Base-by-base conservation (phyloP, 2,888 invertebrate genomes). In the Leucophenga montana region DNA sequence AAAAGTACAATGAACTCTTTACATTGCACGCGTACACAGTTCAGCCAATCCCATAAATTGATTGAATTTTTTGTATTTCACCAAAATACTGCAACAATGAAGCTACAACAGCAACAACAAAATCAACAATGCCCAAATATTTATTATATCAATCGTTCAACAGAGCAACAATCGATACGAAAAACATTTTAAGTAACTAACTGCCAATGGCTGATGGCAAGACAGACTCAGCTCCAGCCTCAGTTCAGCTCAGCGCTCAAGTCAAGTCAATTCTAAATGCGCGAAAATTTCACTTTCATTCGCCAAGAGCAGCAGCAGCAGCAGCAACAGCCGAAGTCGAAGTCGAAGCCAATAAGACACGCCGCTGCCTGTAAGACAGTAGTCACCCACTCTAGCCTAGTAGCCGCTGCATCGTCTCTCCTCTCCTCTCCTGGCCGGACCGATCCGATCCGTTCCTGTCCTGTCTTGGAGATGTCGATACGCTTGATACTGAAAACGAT, bases 1-100 rank as follows among this genome's bases (percentile, higher is more conserved):
- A 61, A 13, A 61, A 61, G 61, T 61, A 39, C 61, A 61, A 61
- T 61, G 61, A 33, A 61, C 62, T 16, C 44, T 14, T n/a, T n/a
- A n/a, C n/a, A 18, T 57, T n/a, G n/a, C 57, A n/a, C n/a, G 57
- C 50, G 48, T 22, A 44, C 50, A 18, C 50, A n/a, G 16, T 20
- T 64, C 8, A 48, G 48, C 68, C 78, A 75, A 75, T 69, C 77
- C 72, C 79, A 83, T 84, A 81, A 84, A 82, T 78, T 81, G 81
- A 83, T 78, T 75, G 82, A 82, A 27, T 74, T 74, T 68, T 68
- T 73, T 70, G n/a, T n/a, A n/a, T 44, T 44, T 16, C 5, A 4
- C 48, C 65, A 53, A 66, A 14, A 66, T 53, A 46, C 54, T 27
- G 5, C 33, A 46, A 68, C 59, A 39, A 33, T 59, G 59, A 59